Conservation (phyloP, 2,113 vertebrate species). For the Acanthochromis polyacanthus region DNA sequence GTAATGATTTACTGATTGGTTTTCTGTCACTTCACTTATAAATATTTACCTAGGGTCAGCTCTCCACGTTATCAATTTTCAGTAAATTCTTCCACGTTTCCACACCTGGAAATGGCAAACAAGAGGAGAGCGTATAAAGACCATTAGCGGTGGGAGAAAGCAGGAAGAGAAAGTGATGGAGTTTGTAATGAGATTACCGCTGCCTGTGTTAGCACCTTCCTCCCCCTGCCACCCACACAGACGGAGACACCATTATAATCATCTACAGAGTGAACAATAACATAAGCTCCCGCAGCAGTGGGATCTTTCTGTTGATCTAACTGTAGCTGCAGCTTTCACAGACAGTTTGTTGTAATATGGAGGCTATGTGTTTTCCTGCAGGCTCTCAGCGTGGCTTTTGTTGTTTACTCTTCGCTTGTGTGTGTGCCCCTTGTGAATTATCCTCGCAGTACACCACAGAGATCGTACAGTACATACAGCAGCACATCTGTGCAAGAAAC, state of each 20-base stretch:
- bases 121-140: neutral
- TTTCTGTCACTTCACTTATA: neutral
- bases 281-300: constrained; percentile 33
- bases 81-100: constrained; percentile 7
- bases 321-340: neutral
- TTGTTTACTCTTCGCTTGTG: constrained; percentile 21
- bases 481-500: constrained; percentile 68
- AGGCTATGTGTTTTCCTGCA: constrained; percentile 31
- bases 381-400: constrained; percentile 8
- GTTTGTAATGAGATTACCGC: constrained; percentile 62
- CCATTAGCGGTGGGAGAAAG: constrained; percentile 42
- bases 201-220: constrained; percentile 39
- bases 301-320: constrained; percentile 2
- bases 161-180: constrained; percentile 41
- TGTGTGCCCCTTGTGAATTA: constrained; percentile 9
- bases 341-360: neutral
- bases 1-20: neutral
- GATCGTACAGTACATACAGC: constrained; percentile 20
- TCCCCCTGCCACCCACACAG: constrained; percentile 40
- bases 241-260: constrained; percentile 33
- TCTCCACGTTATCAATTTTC: neutral
- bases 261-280: constrained; percentile 25
- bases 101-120: constrained; percentile 37
- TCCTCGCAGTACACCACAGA: neutral
- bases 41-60: neutral